A percentile compares a stretch with the other conserved stretches of the same genome.
Conservation (phyloP, 2,113 vertebrate genomes). For the Zeus faber region DNA sequence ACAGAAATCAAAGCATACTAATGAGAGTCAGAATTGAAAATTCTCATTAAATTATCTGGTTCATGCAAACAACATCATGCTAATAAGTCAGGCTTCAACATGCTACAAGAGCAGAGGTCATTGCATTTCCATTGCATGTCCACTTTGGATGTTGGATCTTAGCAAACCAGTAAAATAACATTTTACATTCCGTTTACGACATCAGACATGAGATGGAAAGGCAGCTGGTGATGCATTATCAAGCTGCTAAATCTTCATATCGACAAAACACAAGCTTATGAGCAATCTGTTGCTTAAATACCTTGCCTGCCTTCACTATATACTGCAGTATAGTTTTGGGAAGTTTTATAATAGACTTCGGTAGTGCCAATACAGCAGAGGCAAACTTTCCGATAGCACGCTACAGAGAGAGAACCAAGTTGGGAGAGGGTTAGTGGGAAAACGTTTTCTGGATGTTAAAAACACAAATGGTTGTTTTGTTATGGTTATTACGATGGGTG, state of each 20-base stretch:
- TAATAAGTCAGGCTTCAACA: too few relatives aligned
- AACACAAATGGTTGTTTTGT: too few relatives aligned
- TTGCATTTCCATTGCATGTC: too few relatives aligned
- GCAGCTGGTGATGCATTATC: conserved; percentile 47
- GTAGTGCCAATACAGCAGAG: conserved; percentile 96
- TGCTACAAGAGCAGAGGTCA: too few relatives aligned
- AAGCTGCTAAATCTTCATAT: conserved; percentile 48
- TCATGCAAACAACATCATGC: too few relatives aligned
- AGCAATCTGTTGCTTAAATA: conserved; percentile 69
- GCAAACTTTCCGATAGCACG: conserved; percentile 98
- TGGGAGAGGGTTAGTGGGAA: conserved; percentile 80
- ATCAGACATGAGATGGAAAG: conserved; percentile 67
- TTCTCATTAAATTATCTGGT: too few relatives aligned
- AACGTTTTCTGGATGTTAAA: conserved; percentile 7
- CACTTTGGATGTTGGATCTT: too few relatives aligned
- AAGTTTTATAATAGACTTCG: conserved; percentile 98
- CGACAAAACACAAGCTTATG: conserved; percentile 46
- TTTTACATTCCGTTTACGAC: too few relatives aligned
- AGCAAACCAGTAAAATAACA: too few relatives aligned
- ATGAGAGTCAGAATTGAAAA: too few relatives aligned
- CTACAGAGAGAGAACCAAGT: conserved; percentile 88
- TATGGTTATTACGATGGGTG: too few relatives aligned
- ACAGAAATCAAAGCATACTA: too few relatives aligned
- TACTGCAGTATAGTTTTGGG: conserved; percentile 98
- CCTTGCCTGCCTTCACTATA: conserved; percentile 96